These are phyloP conservation scores for Metacarcinus magister DNA, from an alignment of 2,888 invertebrate species.

Conservation along the genomic window DNA sequence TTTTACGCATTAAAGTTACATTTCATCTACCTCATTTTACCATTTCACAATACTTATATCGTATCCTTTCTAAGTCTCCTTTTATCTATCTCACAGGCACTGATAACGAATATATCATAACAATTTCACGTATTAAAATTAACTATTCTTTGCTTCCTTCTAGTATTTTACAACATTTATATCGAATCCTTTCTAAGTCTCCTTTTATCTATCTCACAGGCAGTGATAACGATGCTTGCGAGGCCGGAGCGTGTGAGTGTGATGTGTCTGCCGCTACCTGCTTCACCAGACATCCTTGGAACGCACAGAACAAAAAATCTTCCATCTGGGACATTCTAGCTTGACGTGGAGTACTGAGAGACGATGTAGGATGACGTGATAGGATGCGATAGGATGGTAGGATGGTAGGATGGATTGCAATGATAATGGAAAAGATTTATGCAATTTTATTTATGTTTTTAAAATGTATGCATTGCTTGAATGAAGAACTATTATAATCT, in stretches of 20 bases:
- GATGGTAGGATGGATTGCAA: too few species aligned
- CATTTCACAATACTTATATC: background rate
- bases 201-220: background rate
- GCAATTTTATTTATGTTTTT: too few species aligned
- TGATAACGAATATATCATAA: background rate
- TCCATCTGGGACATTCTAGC: conserved; percentile 56
- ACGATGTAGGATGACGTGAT: background rate
- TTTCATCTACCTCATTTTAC: background rate
- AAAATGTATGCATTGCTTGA: too few species aligned
- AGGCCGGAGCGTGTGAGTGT: conserved; percentile 8
- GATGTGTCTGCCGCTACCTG: background rate
- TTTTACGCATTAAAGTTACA: too few species aligned
- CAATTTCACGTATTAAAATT: too few species aligned
- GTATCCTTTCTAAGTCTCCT: too few species aligned
- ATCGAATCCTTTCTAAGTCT: background rate
- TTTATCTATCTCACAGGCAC: background rate
- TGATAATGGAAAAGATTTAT: too few species aligned
- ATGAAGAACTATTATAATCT: too few species aligned
- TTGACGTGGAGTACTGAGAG: background rate
- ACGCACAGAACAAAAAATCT: background rate
- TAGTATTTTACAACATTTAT: background rate
- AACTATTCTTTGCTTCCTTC: background rate
- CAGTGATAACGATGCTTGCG: background rate
- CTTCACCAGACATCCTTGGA: conserved; percentile 38
- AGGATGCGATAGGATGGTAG: too few species aligned